phyloP scores from a whole-genome alignment of 2,888 invertebrate species.

The Heliothis peltigera region DNA sequence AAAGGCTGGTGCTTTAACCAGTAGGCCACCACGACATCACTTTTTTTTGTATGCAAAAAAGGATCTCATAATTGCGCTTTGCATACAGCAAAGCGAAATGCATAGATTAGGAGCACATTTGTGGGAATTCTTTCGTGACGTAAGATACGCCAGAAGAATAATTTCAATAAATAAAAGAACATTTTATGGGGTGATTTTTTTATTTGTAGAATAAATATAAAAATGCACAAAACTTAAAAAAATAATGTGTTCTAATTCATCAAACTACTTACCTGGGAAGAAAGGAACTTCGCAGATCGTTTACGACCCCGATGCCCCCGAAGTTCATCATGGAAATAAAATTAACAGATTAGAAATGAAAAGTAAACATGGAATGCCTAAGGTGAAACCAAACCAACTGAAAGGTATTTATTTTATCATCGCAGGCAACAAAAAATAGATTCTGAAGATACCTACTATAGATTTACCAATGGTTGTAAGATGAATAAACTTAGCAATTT shows the following conservation, averaged over 20 bases:
- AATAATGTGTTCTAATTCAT: constrained; percentile 23
- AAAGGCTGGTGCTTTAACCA: too few species aligned
- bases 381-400: constrained; percentile 7
- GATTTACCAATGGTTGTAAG: background rate
- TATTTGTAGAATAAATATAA: constrained; percentile 23
- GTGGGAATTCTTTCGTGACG: too few species aligned
- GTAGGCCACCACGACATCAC: too few species aligned
- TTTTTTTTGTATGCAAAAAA: too few species aligned
- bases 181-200: constrained; percentile 1
- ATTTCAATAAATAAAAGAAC: constrained; percentile 12
- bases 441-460: constrained; percentile 11
- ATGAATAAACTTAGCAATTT: constrained; percentile 49
- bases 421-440: constrained; percentile 18
- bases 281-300: constrained; percentile 70
- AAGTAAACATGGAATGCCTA: constrained; percentile 53
- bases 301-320: constrained; percentile 70
- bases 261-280: constrained; percentile 76
- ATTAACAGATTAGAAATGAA: constrained; percentile 77
- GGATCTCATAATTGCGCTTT: too few species aligned
- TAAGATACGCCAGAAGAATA: background rate
- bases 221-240: constrained; percentile 6
- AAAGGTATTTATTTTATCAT: background rate
- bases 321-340: constrained; percentile 84
- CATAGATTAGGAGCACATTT: too few species aligned
- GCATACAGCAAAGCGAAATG: too few species aligned